Evolutionary conservation across 2,888 invertebrate species (phyloP).

Genomic region (Xestia rhomboidea): DNA sequence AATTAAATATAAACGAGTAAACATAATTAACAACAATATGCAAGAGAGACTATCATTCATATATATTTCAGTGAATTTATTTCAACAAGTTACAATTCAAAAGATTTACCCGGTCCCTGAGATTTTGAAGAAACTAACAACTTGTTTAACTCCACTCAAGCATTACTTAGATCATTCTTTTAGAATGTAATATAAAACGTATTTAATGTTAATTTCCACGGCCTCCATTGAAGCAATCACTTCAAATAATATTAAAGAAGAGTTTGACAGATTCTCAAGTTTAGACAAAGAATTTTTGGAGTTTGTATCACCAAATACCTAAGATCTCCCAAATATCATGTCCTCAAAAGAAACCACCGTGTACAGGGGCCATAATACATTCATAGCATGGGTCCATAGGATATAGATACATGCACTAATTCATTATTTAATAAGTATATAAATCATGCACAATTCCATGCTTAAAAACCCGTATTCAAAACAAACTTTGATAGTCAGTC

Average conservation of each 20-base stretch:
- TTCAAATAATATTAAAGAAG: not conserved
- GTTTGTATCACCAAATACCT: not conserved
- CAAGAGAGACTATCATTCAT: not conserved
- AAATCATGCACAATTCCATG: constrained; percentile 63
- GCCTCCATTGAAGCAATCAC: not conserved
- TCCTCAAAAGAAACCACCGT: not conserved
- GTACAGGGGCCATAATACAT: constrained; percentile 49
- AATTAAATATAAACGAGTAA: too few species aligned
- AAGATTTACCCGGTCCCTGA: not conserved
- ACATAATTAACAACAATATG: not conserved
- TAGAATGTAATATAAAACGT: not conserved
- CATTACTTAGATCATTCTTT: not conserved
- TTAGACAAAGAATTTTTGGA: not conserved
- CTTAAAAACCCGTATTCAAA: constrained; percentile 60
- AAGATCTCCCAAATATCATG: not conserved
- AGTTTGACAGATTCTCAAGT: not conserved
- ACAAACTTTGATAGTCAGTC: constrained; percentile 14
- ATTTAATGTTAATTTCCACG: not conserved
- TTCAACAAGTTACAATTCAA: not conserved
- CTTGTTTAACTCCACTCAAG: not conserved
- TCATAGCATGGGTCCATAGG: constrained; percentile 55
- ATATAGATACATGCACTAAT: constrained; percentile 60
- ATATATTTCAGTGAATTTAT: not conserved
- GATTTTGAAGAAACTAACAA: not conserved
- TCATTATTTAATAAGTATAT: constrained; percentile 19